Conservation (phyloP, 2,113 vertebrate species). For the Heterochromis multidens region DNA sequence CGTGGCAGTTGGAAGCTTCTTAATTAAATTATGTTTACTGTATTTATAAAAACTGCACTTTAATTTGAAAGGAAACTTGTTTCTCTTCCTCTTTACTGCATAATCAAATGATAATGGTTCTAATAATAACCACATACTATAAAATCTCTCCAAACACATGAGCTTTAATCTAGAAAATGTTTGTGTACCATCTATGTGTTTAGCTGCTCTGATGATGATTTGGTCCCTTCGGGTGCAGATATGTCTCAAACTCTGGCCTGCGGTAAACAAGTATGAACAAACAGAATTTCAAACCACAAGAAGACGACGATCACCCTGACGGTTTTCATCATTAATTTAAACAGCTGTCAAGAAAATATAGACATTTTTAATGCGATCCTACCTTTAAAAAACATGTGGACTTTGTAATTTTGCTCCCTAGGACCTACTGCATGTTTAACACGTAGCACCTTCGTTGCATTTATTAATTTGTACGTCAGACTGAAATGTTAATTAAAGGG, state of each 20-base stretch:
- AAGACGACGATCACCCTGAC: not conserved
- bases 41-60: not conserved
- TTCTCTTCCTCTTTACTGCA: not conserved
- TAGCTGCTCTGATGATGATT: constrained; percentile 42
- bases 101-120: not conserved
- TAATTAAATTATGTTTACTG: not conserved
- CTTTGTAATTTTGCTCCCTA: constrained; percentile 7
- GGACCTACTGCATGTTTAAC: constrained; percentile 8
- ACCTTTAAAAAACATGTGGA: not conserved
- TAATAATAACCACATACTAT: not conserved
- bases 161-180: not conserved
- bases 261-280: not conserved
- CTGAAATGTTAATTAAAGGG: constrained; percentile 49
- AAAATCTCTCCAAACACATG: not conserved
- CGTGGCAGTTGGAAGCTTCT: constrained; percentile 44
- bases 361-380: not conserved
- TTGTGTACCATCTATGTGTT: not conserved
- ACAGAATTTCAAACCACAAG: constrained; percentile 7
- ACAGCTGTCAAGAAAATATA: not conserved
- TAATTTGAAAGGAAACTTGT: not conserved
- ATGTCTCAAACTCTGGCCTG: constrained; percentile 32
- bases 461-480: not conserved
- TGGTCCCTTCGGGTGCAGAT: constrained; percentile 54
- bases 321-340: not conserved
- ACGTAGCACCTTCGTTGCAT: constrained; percentile 18